Evolutionary conservation across 2,888 invertebrate genomes (phyloP).

Genomic region (Phengaris alcon): DNA sequence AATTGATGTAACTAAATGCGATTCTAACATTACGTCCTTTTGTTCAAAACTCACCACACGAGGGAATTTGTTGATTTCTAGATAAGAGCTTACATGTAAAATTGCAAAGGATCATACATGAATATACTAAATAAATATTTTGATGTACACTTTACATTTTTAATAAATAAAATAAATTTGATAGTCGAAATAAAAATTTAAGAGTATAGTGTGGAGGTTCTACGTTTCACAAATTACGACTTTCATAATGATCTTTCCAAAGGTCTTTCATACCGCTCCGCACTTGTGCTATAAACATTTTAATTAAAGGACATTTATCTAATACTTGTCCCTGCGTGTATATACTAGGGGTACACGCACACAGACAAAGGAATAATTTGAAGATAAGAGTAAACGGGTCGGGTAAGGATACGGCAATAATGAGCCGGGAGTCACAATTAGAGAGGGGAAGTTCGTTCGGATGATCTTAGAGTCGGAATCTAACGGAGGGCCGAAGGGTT

Average conservation of each 20-base stretch:
- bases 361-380: constrained; percentile 48
- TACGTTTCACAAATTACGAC: neutral
- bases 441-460: constrained; percentile 72
- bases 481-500: constrained; percentile 45
- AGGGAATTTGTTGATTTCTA: constrained; percentile 63
- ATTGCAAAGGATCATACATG: neutral
- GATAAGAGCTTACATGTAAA: constrained; percentile 43
- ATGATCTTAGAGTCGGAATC: constrained; percentile 72
- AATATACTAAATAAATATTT: too few species aligned
- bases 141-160: too few species aligned
- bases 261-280: neutral
- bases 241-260: neutral
- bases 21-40: constrained; percentile 27
- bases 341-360: constrained; percentile 28
- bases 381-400: constrained; percentile 71
- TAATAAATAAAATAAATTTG: too few species aligned
- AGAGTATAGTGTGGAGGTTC: neutral
- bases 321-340: neutral
- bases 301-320: constrained; percentile 19
- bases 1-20: constrained; percentile 34
- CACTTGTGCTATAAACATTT: constrained; percentile 13
- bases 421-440: constrained; percentile 76
- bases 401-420: constrained; percentile 71
- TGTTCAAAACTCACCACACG: constrained; percentile 45
- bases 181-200: too few species aligned